phyloP scores from a whole-genome alignment of 2,797 vertebrate genomes.

The Aplochiton taeniatus region DNA sequence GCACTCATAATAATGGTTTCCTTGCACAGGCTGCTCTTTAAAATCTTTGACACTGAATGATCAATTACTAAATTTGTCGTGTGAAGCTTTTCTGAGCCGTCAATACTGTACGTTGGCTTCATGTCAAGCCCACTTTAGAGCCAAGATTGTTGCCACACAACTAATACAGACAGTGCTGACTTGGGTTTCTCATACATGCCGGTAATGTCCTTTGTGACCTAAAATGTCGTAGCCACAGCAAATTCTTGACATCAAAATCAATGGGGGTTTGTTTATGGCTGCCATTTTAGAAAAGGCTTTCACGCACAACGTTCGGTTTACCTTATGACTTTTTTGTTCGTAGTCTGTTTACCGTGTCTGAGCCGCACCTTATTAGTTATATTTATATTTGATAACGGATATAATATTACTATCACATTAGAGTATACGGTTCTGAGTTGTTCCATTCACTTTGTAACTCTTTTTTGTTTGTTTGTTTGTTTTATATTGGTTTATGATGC shows the following conservation, averaged over 20 bases:
- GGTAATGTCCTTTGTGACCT: slow-evolving; percentile 65
- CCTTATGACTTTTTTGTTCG: not conserved
- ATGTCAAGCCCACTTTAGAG: slow-evolving; percentile 34
- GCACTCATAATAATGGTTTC: slow-evolving; percentile 19
- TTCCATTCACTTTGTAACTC: not conserved
- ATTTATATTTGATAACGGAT: not conserved
- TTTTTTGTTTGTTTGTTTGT: not conserved
- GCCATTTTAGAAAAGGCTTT: slow-evolving; percentile 17
- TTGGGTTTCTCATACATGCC: slow-evolving; percentile 71
- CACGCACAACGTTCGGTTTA: not conserved
- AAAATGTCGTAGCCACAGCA: slow-evolving; percentile 12
- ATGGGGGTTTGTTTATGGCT: slow-evolving; percentile 11
- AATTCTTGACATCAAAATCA: not conserved
- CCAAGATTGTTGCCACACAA: slow-evolving; percentile 74
- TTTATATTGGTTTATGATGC: too few relatives aligned
- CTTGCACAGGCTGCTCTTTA: slow-evolving; percentile 47
- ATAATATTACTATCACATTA: not conserved
- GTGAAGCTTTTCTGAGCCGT: slow-evolving; percentile 32
- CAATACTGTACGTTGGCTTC: slow-evolving; percentile 26
- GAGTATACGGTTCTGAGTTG: not conserved
- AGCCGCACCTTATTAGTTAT: not conserved
- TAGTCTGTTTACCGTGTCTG: too few relatives aligned
- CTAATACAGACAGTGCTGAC: slow-evolving; percentile 59
- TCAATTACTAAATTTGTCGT: slow-evolving; percentile 43
- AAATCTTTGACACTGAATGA: slow-evolving; percentile 46